phyloP scores from a whole-genome alignment of 1,140 invertebrate genomes.

The Leptinotarsa lineolata region DNA sequence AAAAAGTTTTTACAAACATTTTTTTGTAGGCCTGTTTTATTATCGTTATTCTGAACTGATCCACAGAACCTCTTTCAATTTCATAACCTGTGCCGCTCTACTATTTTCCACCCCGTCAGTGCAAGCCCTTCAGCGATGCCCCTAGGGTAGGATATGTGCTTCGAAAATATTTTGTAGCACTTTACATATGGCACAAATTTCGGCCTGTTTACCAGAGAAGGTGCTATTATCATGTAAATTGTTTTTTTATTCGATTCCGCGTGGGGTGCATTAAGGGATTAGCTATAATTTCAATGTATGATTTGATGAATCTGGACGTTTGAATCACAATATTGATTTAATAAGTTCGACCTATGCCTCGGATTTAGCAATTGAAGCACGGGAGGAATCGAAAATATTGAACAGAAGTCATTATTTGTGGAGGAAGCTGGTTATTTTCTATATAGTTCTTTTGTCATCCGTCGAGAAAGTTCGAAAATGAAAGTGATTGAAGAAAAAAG shows the following conservation, averaged over 20 bases:
- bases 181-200: constrained; percentile 39
- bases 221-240: constrained; percentile 30
- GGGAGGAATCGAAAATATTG: too few species aligned
- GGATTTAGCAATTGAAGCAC: too few species aligned
- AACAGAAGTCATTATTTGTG: too few species aligned
- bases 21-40: too few species aligned
- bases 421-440: too few species aligned
- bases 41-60: too few species aligned
- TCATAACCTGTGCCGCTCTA: background rate
- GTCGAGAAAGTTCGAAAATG: too few species aligned
- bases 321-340: constrained; percentile 24
- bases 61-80: too few species aligned
- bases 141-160: constrained; percentile 12
- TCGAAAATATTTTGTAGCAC: constrained; percentile 36
- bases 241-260: constrained; percentile 9
- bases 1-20: too few species aligned
- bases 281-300: constrained; percentile 14
- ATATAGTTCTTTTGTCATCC: too few species aligned
- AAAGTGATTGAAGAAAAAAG: too few species aligned
- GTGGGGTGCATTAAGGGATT: constrained; percentile 6
- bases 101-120: background rate
- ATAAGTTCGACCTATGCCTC: too few species aligned
- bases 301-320: background rate
- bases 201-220: constrained; percentile 18
- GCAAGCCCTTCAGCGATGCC: background rate